phyloP scores from a whole-genome alignment of 2,797 vertebrate genomes.

The Microctenopoma steveboyesi region DNA sequence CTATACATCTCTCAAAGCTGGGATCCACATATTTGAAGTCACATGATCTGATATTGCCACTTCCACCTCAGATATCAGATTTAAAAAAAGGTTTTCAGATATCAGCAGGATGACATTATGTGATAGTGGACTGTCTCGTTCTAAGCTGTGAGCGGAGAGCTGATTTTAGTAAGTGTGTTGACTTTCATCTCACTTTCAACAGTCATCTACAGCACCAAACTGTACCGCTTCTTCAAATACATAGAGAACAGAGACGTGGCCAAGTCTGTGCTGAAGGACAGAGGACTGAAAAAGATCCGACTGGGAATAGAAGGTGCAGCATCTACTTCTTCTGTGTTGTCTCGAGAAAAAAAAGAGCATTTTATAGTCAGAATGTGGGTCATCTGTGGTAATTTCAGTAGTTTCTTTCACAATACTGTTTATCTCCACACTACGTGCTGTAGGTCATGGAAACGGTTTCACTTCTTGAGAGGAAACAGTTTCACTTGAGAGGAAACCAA shows the following conservation, averaged over 20 bases:
- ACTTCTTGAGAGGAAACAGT: neutral
- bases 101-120: too few relatives aligned
- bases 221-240: constrained; percentile 99
- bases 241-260: constrained; percentile 98
- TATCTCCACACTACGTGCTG: neutral
- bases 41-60: too few relatives aligned
- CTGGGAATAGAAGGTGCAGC: constrained; percentile 95
- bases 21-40: too few relatives aligned
- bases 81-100: too few relatives aligned
- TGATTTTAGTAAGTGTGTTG: too few relatives aligned
- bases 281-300: constrained; percentile 97
- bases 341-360: neutral
- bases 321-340: neutral
- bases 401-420: neutral
- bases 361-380: too few relatives aligned
- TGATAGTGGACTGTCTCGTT: too few relatives aligned
- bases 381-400: neutral
- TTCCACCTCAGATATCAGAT: too few relatives aligned
- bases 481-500: neutral
- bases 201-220: constrained; percentile 99
- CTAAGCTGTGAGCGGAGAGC: too few relatives aligned
- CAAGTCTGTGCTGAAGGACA: constrained; percentile 95
- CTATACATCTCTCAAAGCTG: too few relatives aligned
- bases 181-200: constrained; percentile 32
- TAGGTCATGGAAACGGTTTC: neutral